A percentile compares a stretch with the other conserved stretches of the same genome.
Evolutionary conservation across 92 coral and sea anemone species (phyloP).

Genomic region (Bergia sp.): DNA sequence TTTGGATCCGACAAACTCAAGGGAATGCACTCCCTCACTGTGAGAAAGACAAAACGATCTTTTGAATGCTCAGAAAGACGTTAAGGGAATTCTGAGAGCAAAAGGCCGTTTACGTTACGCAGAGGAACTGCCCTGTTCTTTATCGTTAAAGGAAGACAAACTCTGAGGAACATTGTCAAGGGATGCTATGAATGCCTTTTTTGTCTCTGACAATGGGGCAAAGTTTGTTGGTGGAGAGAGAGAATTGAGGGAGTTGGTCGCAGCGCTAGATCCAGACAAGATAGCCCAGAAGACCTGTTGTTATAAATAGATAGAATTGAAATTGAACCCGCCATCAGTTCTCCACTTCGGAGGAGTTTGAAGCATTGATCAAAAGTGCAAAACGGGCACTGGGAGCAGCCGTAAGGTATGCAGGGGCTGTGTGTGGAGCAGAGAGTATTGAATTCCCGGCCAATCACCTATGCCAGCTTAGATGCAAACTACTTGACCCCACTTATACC

Average conservation of each 20-base stretch:
- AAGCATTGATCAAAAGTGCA: slow-evolving; percentile 62
- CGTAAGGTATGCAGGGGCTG: slow-evolving; percentile 58
- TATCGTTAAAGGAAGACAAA: no score
- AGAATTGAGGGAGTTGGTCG: neutral
- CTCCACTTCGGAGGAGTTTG: slow-evolving; percentile 47
- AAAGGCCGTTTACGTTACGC: no score
- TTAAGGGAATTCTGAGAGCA: no score
- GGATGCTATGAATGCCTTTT: no score
- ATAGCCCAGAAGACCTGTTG: slow-evolving; percentile 41
- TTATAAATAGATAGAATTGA: slow-evolving; percentile 37
- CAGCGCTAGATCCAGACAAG: neutral
- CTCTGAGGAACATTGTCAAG: no score
- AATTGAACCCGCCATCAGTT: no score
- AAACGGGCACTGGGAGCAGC: slow-evolving; percentile 51
- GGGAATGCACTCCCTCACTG: neutral
- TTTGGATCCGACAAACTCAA: neutral
- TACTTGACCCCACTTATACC: slow-evolving; percentile 57
- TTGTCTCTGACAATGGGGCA: no score
- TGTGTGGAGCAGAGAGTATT: slow-evolving; percentile 65
- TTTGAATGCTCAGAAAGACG: no score
- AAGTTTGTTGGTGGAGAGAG: no score
- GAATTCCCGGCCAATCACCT: slow-evolving; percentile 4
- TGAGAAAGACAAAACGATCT: no score
- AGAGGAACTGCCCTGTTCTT: no score
- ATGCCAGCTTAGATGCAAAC: slow-evolving; percentile 38